A percentile compares a stretch with the other conserved stretches of the same genome.
phyloP scores from a whole-genome alignment of 2,888 invertebrate species.

The Acheta domesticus region DNA sequence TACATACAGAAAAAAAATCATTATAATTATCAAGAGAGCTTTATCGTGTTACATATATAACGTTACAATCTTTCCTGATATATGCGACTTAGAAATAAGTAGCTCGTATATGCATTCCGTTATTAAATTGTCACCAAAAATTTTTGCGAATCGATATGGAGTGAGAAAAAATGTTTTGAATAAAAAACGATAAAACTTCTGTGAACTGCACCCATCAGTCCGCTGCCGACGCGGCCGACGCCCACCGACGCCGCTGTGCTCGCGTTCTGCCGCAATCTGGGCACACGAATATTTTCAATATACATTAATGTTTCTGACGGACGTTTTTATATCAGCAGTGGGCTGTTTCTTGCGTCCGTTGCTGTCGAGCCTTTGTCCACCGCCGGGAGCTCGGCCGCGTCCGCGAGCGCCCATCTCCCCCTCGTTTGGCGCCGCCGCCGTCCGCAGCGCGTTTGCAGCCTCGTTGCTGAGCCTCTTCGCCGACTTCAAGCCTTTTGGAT shows the following conservation, averaged over 20 bases:
- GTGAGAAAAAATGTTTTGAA: constrained; percentile 18
- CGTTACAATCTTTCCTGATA: constrained; percentile 1
- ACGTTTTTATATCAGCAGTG: not conserved
- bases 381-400: too few species aligned
- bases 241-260: not conserved
- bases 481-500: too few species aligned
- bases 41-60: not conserved
- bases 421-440: too few species aligned
- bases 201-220: constrained; percentile 9
- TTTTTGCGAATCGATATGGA: not conserved
- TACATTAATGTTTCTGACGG: constrained; percentile 5
- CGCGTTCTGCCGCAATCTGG: not conserved
- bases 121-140: not conserved
- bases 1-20: not conserved
- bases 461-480: too few species aligned
- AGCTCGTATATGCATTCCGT: constrained; percentile 11
- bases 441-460: too few species aligned
- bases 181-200: constrained; percentile 8
- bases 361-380: not conserved
- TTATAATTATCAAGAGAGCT: constrained; percentile 1
- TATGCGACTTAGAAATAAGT: constrained; percentile 10
- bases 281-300: not conserved
- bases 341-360: not conserved
- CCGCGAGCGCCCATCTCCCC: too few species aligned
- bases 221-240: not conserved